Base-by-base conservation (phyloP, 2,888 invertebrate genomes). In the Tipula vernalis region DNA sequence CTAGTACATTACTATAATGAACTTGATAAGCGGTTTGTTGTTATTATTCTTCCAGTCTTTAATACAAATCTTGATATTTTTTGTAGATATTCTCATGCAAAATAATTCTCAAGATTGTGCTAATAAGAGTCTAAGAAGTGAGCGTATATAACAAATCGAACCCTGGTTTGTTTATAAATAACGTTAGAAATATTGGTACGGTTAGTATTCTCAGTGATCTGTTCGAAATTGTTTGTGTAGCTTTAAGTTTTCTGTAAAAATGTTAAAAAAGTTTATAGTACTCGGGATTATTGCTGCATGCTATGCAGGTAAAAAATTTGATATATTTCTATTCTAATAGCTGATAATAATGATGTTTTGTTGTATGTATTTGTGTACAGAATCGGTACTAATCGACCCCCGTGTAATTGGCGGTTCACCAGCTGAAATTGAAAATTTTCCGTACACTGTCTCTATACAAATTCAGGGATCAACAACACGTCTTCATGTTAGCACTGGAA, bases 401-500 rank as follows among this genome's bases (percentile, higher is more conserved):
- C 6, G 44, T 12, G 10, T 44, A 3, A 10, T 10, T 5, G 51
- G 51, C 8, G 51, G 18, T 15, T 4, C 15, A 57, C 51, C n/a
- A 15, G 15, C 41, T 15, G 41, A 39, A 85, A 85, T 41, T n/a
- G 41, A 85, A 10, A 8, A 15, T 10, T 41, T 85, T 41, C 85
- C 85, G 6, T 85, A 85, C n/a, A 13, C n/a, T 1, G 36, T 5
- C 6, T 41, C 85, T n/a, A 8, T 85, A 39, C 85, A 15, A 39
- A n/a, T 8, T 5, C 85, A 41, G n/a, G n/a, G 36, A 28, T 28
- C n/a, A 15, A 3, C 5, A 36, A 10, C n/a, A n/a, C 10, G 13
- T 28, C 28, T n/a, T n/a, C 85, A 85, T 85, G 8, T 39, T 15
- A 39, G 85, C 41, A 88, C 88, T 89, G 13, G 89, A 85, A 87